Evolutionary conservation across 2,888 invertebrate genomes (phyloP).

Genomic region (Dusona sp.): DNA sequence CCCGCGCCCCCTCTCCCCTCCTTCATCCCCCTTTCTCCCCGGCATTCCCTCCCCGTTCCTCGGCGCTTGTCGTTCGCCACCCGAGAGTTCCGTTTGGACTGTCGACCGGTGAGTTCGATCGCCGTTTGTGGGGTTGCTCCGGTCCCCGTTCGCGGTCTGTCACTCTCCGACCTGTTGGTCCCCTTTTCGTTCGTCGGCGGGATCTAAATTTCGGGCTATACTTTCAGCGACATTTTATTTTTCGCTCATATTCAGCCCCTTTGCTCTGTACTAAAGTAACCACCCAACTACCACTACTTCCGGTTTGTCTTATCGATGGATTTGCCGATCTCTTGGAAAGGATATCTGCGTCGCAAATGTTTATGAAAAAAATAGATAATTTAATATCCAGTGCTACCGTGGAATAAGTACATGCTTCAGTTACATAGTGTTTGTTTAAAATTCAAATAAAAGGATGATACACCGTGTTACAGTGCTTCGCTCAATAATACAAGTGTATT

Average conservation of each 20-base stretch:
- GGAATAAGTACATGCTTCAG: not conserved
- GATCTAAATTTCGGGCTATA: not conserved
- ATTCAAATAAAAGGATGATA: not conserved
- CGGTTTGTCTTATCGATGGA: not conserved
- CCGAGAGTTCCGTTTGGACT: slow-evolving; percentile 69
- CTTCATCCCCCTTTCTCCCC: slow-evolving; percentile 55
- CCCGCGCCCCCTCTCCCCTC: slow-evolving; percentile 80
- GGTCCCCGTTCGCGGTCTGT: slow-evolving; percentile 31
- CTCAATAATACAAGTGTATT: not conserved
- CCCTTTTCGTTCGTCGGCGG: not conserved
- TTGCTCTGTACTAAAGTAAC: not conserved
- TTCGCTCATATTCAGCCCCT: not conserved
- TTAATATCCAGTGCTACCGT: not conserved
- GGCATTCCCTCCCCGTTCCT: slow-evolving; percentile 72
- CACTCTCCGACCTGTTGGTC: not conserved
- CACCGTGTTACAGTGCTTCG: not conserved
- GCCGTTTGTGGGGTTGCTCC: slow-evolving; percentile 51
- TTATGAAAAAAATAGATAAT: not conserved
- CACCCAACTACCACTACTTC: not conserved
- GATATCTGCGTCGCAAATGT: not conserved
- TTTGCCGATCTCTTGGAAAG: not conserved
- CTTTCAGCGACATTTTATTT: not conserved
- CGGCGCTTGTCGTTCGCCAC: slow-evolving; percentile 66
- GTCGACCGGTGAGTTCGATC: slow-evolving; percentile 69
- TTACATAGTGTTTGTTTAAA: not conserved